Evolutionary conservation across 2,797 vertebrate genomes (phyloP), one percentile per base, ranked within the genome.

Genomic region (Merluccius polli): DNA sequence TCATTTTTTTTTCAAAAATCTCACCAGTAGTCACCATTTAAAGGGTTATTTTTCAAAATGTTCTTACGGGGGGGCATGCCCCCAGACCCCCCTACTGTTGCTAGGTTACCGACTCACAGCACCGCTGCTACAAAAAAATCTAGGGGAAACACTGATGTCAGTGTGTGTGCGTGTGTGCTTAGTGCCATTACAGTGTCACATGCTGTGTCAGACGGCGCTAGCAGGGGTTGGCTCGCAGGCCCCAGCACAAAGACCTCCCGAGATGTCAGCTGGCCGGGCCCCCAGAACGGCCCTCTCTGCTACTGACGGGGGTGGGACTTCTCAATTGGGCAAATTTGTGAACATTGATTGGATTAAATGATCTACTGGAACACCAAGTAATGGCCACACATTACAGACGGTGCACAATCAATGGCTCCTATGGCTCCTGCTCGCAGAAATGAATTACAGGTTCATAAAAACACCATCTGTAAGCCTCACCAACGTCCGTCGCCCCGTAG

Each of bases 371-470:
- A 81, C 41, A 85, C 70, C 80, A 82, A 78, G 89, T 91, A 92
- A 93, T 91, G 89, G 90, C 90, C 91, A 87, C 88, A 91, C 86
- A 90, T 90, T 91, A 89, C 87, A 88, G 87, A 90, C 86, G 89
- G 87, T 77, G 87, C 73, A 80, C 79, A 91, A 92, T 92, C 91
- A 90, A 92, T 91, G 89, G 84, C 88, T 87, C 84, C 90, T 84
- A 86, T 11, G 24, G 65, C 9, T 3, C 80, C 78, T 87, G 85
- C 87, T 91, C 86, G 81, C 82, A 85, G 84, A 91, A 91, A 91
- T 91, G 86, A 91, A 91, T 89, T 89, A 91, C 88, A 85, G 87
- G 82, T 88, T 91, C 89, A 89, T 90, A 91, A 91, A 27, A 88
- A 89, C 84, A 84, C 83, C 48, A 52, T 52, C 48, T 78, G 84